Conservation (phyloP, 2,888 invertebrate genomes). For the Mesopsocus fuscifrons region DNA sequence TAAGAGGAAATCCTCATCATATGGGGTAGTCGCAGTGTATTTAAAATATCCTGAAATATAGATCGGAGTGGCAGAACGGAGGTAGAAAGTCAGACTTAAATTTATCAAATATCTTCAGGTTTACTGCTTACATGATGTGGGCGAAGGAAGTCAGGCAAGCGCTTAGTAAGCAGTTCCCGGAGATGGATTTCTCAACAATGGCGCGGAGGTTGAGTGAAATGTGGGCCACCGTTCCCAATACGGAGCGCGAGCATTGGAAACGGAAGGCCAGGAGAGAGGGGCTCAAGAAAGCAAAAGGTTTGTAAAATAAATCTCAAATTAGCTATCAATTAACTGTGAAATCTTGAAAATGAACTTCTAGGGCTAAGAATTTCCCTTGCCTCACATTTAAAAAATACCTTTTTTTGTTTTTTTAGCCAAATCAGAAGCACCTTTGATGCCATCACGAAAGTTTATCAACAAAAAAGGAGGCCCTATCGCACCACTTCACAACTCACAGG, state of each 20-base stretch:
- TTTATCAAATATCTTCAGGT: too few relatives aligned
- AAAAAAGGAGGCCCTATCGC: conserved; percentile 19
- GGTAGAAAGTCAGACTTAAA: too few relatives aligned
- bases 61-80: too few relatives aligned
- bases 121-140: conserved; percentile 85
- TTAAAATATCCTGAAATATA: too few relatives aligned
- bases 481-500: not conserved
- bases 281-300: not conserved
- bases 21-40: too few relatives aligned
- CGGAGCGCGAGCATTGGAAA: conserved; percentile 3
- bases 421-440: conserved; percentile 17
- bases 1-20: too few relatives aligned
- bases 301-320: too few relatives aligned
- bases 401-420: conserved; percentile 13
- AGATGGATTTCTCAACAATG: conserved; percentile 65
- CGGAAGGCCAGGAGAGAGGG: conserved; percentile 4
- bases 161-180: conserved; percentile 47
- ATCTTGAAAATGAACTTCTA: too few relatives aligned
- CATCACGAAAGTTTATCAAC: conserved; percentile 28
- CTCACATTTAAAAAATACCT: not conserved
- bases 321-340: too few relatives aligned
- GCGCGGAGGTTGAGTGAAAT: conserved; percentile 72
- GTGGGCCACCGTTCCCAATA: conserved; percentile 56
- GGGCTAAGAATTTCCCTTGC: too few relatives aligned
- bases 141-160: conserved; percentile 64